phyloP scores from a whole-genome alignment of 1,140 invertebrate species.

The Ctenoplectra terminalis region DNA sequence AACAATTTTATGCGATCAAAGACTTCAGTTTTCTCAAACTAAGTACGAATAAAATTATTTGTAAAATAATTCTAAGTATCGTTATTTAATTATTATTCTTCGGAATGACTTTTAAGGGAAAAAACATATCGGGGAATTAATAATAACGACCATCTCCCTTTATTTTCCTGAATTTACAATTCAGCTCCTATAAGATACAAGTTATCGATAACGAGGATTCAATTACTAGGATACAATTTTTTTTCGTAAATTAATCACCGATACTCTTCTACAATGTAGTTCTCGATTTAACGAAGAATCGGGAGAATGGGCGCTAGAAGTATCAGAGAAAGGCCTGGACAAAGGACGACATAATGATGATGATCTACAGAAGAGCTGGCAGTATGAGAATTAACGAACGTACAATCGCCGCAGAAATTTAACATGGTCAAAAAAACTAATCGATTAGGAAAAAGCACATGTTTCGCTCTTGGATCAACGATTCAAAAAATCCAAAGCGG shows the following conservation, averaged over 20 bases:
- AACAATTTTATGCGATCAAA: too few relatives aligned
- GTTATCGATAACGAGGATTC: not conserved
- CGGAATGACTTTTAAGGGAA: not conserved
- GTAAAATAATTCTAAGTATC: not conserved
- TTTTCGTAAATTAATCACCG: not conserved
- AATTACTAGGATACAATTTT: slow-evolving; percentile 1
- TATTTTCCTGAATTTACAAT: slow-evolving; percentile 36
- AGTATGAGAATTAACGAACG: slow-evolving; percentile 36
- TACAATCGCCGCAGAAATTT: not conserved
- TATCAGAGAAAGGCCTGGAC: slow-evolving; percentile 16
- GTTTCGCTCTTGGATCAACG: too few relatives aligned
- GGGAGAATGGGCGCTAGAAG: slow-evolving; percentile 4
- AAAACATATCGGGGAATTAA: not conserved
- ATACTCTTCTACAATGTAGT: not conserved
- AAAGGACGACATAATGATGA: not conserved
- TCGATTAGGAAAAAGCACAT: too few relatives aligned
- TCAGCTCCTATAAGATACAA: slow-evolving; percentile 24
- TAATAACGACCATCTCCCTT: slow-evolving; percentile 38
- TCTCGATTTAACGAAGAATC: not conserved
- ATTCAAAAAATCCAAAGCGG: too few relatives aligned
- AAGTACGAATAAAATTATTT: too few relatives aligned
- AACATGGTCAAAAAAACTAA: too few relatives aligned
- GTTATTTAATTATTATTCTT: not conserved
- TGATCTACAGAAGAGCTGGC: slow-evolving; percentile 18
- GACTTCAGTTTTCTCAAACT: too few relatives aligned